Evolutionary conservation across 2,797 vertebrate genomes (phyloP), one percentile per base, ranked within the genome.

Genomic region (Tympanoctomys barrerae): DNA sequence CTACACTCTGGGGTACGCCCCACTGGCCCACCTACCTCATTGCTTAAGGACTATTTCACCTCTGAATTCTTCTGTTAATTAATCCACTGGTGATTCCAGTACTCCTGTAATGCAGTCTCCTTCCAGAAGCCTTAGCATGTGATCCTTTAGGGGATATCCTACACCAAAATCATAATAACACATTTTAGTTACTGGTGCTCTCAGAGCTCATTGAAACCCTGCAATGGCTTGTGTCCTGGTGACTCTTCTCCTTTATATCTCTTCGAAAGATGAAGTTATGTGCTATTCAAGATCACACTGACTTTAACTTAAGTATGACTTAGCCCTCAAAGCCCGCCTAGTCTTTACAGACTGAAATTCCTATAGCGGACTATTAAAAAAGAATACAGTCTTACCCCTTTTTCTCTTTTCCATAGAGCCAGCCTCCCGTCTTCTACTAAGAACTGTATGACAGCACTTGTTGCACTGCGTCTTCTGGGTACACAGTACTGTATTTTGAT

Each of bases 151-250:
- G 21, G 5, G 36, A 39, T 24, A 39, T 12, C 28, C 36, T 75
- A 26, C 42, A 28, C 26, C 71, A 42, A 75, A 75, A 42, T 75
- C 39, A 73, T 24, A 73, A 39, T 26, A 73, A 54, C 66, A 93
- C n/a, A 13, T 95, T 97, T 70, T 52, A 3, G 90, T 91, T 87
- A 46, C 36, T 88, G 73, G 42, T 42, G 42, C 42, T 42, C 75
- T 54, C 21, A 77, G 31, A 68, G 24, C 54, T 87, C 14, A 62
- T 2, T 52, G 31, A 89, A 89, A 75, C 26, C 14, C 9, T 78
- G 75, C 36, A 85, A 94, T 85, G 62, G 49, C 16, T 79, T 79
- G 46, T 57, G 5, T 12, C 16, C 87, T 52, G 68, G 31, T 71
- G 54, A 22, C 61, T 18, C 57, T 89, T 86, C 75, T 39, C 39